phyloP scores from a whole-genome alignment of 2,113 vertebrate genomes.

The Prinia subflava region DNA sequence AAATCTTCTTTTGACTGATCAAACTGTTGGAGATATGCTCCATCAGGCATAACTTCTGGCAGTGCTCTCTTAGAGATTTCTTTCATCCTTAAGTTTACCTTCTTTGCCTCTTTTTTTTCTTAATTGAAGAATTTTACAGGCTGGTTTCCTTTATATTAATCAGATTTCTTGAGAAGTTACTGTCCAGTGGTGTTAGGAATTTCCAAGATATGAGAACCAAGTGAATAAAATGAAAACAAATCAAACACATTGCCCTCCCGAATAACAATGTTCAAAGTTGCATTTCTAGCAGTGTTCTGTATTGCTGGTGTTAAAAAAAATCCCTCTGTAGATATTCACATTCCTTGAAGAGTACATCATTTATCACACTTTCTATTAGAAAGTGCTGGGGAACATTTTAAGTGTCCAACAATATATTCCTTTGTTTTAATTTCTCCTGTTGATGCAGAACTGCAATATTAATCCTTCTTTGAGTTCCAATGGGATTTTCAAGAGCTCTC shows the following conservation, averaged over 20 bases:
- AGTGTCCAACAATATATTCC: not conserved
- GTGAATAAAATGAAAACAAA: not conserved
- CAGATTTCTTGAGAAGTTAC: not conserved
- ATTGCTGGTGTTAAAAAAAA: not conserved
- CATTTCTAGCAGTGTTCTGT: not conserved
- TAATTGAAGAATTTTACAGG: not conserved
- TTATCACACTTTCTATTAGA: not conserved
- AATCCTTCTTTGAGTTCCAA: not conserved
- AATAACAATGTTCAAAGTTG: not conserved
- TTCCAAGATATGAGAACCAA: not conserved
- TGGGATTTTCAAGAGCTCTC: not conserved
- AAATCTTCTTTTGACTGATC: not conserved
- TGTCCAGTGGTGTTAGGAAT: not conserved
- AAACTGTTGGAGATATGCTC: not conserved
- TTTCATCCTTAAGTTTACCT: not conserved
- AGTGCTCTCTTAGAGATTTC: not conserved
- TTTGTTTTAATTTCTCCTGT: not conserved
- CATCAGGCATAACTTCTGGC: not conserved
- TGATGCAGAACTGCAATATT: not conserved
- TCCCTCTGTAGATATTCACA: not conserved
- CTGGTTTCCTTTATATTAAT: not conserved
- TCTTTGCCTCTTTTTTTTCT: not conserved
- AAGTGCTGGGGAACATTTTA: not conserved
- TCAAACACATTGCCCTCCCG: fast-evolving
- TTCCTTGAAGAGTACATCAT: not conserved